Base-by-base conservation (phyloP, 2,113 vertebrate species). In the Entosphenus tridentatus region DNA sequence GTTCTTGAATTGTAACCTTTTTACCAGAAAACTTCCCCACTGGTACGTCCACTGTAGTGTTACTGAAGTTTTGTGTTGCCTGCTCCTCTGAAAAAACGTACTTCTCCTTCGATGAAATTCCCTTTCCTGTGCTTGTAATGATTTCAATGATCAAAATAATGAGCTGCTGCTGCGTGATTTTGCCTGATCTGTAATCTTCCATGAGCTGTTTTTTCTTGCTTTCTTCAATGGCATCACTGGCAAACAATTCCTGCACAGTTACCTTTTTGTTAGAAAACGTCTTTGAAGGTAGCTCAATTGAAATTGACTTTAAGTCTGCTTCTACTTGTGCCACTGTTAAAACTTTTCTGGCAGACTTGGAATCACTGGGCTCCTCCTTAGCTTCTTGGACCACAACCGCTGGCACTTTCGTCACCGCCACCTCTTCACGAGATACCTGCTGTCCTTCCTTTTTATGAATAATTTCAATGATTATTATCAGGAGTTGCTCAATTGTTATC, bases 151-250 rank as follows among this genome's bases (percentile, higher is more conserved):
- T 65, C 62, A 65, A 65, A 65, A 65, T 65, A 16, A 65, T 65
- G 39, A 39, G 39, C 39, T 39, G 39, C 39, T 39, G 39, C 39
- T 39, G 39, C 39, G 62, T 65, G 21, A 65, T 65, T 65, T 65
- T 65, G n/a, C 62, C 62, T 65, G 62, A 9, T 65, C 21, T 65
- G 62, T 65, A 65, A 65, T 65, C 62, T 16, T 65, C 62, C 62
- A 65, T 16, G 21, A 65, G 62, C 21, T 65, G n/a, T 65, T 65
- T 65, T 21, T 65, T 65, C 21, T 65, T 65, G 1, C 83, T 79
- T 4, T 85, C 81, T 0, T 77, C 80, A 21, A 91, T 58, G 10
- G 89, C 89, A 65, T 87, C 84, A 0, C 88, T 87, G 56, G 82
- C 85, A 10, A 95, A 80, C 0, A 90, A 75, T 2, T 86, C 82